Conservation (phyloP, 1,140 invertebrate species). For the Bombus fervidus region DNA sequence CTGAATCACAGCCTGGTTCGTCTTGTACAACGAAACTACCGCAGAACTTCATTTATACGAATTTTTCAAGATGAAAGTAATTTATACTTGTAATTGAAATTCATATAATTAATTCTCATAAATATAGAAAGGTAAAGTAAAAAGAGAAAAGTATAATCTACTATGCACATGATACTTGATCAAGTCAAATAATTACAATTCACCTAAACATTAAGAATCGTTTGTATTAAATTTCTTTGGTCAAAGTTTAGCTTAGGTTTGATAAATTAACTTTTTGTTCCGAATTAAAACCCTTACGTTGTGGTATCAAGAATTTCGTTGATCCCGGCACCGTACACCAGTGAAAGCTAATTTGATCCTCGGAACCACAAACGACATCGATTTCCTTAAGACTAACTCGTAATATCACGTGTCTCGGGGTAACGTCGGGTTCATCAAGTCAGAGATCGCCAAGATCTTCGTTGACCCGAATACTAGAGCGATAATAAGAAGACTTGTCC, state of each 20-base stretch:
- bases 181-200: background rate
- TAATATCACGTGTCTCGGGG: background rate
- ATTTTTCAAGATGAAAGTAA: background rate
- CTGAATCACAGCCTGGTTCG: background rate
- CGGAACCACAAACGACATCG: background rate
- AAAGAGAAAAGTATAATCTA: no score
- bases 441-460: background rate
- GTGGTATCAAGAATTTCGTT: background rate
- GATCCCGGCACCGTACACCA: background rate
- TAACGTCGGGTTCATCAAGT: background rate
- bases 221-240: background rate
- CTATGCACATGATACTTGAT: background rate
- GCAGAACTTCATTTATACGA: background rate
- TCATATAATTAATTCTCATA: no score
- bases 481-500: constrained; percentile 30
- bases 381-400: background rate
- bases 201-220: background rate
- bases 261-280: background rate
- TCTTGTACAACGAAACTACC: background rate
- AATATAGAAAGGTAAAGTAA: no score
- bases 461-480: constrained; percentile 42
- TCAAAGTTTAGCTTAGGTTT: background rate
- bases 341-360: background rate
- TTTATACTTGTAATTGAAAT: no score
- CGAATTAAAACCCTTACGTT: background rate